These are phyloP conservation scores for Linnaemya vulpina DNA, from an alignment of 2,888 invertebrate species.

Conservation along the genomic window DNA sequence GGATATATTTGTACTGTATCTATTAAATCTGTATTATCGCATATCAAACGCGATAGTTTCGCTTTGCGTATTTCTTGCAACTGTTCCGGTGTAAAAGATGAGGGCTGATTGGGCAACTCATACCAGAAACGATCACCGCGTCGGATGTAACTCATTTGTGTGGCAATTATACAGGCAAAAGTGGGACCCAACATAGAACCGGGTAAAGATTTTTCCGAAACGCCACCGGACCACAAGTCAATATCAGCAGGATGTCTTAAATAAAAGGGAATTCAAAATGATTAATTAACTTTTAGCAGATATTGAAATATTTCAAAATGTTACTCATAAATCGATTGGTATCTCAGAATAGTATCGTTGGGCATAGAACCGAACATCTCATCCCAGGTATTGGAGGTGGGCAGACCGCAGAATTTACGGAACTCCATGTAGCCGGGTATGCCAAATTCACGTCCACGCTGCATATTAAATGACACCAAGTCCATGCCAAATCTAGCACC, in stretches of 20 bases:
- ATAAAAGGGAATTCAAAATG: neutral
- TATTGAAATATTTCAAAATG: conserved; percentile 73
- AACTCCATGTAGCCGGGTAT: conserved; percentile 96
- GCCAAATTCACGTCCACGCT: conserved; percentile 95
- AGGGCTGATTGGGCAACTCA: conserved; percentile 95
- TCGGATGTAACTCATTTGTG: conserved; percentile 94
- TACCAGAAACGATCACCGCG: conserved; percentile 98
- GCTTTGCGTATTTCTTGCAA: conserved; percentile 91
- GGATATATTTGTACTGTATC: conserved; percentile 95
- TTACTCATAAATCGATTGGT: conserved; percentile 92
- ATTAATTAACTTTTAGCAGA: neutral
- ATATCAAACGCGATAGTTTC: conserved; percentile 91
- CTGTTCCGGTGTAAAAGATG: conserved; percentile 94
- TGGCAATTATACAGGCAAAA: conserved; percentile 96
- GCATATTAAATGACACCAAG: conserved; percentile 96
- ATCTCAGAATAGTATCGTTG: conserved; percentile 92
- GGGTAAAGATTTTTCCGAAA: conserved; percentile 94
- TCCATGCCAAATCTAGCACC: conserved; percentile 91
- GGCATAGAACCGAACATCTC: conserved; percentile 94
- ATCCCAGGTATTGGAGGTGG: conserved; percentile 89
- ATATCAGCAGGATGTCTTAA: conserved; percentile 93
- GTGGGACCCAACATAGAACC: conserved; percentile 97
- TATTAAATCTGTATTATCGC: conserved; percentile 96
- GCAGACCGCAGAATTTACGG: conserved; percentile 94
- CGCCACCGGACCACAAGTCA: conserved; percentile 97